Base-by-base conservation (phyloP, 2,888 invertebrate genomes). In the Calameuta filiformis region DNA sequence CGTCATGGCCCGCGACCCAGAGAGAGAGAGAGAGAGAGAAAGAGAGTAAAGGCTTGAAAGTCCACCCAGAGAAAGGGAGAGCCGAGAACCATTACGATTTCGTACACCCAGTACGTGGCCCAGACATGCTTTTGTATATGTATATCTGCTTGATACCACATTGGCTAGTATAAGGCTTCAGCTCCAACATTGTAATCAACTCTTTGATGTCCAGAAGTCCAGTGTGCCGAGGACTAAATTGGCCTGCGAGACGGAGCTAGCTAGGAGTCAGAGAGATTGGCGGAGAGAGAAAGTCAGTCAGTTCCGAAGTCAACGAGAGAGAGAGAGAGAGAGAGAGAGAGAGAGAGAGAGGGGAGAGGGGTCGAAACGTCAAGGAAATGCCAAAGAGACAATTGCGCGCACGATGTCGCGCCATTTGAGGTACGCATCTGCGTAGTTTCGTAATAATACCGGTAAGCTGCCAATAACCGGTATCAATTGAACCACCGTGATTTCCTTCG, bases 121-220 rank as follows among this genome's bases (percentile, higher is more conserved):
- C 40, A 71, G 30, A 2, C 34, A 73, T 75, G 76, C 12, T 35
- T 68, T 40, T 80, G 69, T 80, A n/a, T 30, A 80, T 79, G 31
- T 30, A 79, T 56, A 56, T 68, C 71, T 76, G 56, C 40, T 77
- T 77, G 81, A 80, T 80, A 77, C 74, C 78, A 83, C 82, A 82
- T 81, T 80, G 80, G 81, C 82, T 81, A 81, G 81, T 83, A 75
- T 85, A 85, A 78, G 85, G 85, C 79, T 88, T 83, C 86, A 73
- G 77, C 75, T 40, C 73, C 81, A 79, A 85, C 82, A 85, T 85
- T 83, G 81, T 83, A 80, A 88, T 87, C 85, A 83, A 85, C 83
- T 84, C 86, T 86, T 85, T 85, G 85, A 86, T 83, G 81, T 80
- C 71, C 75, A 79, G 68, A 79, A 80, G 79, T 81, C 76, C 75